phyloP scores from a whole-genome alignment of 2,797 vertebrate genomes.

The Girardinus metallicus region DNA sequence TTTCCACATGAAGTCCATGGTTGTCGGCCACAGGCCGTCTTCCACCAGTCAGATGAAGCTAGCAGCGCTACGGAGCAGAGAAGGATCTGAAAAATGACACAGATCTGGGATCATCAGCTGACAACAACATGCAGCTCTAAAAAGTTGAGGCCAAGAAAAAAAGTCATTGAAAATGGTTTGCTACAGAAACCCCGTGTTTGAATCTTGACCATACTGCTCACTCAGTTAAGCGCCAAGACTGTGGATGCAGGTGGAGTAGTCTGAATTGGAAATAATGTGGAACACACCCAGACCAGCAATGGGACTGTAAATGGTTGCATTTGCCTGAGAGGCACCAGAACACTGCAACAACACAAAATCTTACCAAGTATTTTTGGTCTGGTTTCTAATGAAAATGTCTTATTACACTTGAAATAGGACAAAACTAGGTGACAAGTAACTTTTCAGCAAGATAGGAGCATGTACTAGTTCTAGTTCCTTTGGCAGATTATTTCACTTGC shows the following conservation, averaged over 20 bases:
- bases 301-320: background rate
- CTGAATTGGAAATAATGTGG: background rate
- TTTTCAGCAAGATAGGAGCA: too few species aligned
- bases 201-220: background rate
- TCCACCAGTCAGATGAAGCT: constrained; percentile 1
- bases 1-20: background rate
- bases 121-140: background rate
- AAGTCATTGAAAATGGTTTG: background rate
- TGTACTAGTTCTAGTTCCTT: too few species aligned
- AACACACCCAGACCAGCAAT: background rate
- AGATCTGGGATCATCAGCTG: too few species aligned
- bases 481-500: too few species aligned
- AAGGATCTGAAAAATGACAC: background rate
- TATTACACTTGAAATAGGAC: too few species aligned
- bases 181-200: too few species aligned
- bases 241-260: background rate
- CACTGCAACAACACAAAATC: too few species aligned
- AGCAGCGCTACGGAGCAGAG: constrained; percentile 8
- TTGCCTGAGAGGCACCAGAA: background rate
- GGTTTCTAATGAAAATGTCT: too few species aligned
- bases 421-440: too few species aligned
- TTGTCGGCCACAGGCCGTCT: background rate
- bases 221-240: background rate
- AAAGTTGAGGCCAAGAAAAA: background rate
- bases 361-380: too few species aligned